Base-by-base conservation (phyloP, 2,888 invertebrate genomes). In the Sycophila texana region DNA sequence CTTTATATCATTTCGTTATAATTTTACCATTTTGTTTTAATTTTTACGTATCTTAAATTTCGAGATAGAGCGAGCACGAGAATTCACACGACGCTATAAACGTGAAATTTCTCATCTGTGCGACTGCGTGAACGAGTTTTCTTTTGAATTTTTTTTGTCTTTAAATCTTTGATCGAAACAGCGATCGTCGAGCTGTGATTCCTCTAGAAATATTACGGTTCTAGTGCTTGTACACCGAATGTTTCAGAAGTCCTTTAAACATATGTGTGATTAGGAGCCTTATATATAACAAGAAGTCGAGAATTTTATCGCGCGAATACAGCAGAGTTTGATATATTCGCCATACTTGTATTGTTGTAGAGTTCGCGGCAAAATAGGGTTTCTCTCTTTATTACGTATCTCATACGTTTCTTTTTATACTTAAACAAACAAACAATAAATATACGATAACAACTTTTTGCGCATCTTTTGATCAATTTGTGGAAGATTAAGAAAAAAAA, bases 181-280 rank as follows among this genome's bases (percentile, higher is more conserved):
- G 79, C 78, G 82, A 82, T 80, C 83, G 79, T 83, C 79, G 82
- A 83, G 83, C 82, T 81, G 83, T 82, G 83, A 83, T 82, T 79
- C 79, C 79, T 81, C 73, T 81, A 79, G 79, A 81, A 74, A 79
- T 77, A 74, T 81, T 7, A 79, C 79, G 61, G 78, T 83, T 81
- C 75, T 80, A 79, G 79, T 81, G 76, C 83, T 82, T 82, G 83
- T 81, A 79, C 74, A 76, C 73, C 77, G 76, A 72, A 77, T 68
- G 73, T 81, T 76, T 78, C 75, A 68, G 53, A 77, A 72, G 61
- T 58, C 72, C 74, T 68, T 75, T 76, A 61, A 73, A 39, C 39
- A 39, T 39, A 72, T 76, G 75, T 78, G 73, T 78, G 78, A 73
- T 81, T 73, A 72, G 67, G 66, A 81, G 74, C 77, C 74, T 81